Percentiles rank a stretch among this genome's conserved stretches.
Conservation (phyloP, 2,888 invertebrate species). For the Abrostola tripartita region DNA sequence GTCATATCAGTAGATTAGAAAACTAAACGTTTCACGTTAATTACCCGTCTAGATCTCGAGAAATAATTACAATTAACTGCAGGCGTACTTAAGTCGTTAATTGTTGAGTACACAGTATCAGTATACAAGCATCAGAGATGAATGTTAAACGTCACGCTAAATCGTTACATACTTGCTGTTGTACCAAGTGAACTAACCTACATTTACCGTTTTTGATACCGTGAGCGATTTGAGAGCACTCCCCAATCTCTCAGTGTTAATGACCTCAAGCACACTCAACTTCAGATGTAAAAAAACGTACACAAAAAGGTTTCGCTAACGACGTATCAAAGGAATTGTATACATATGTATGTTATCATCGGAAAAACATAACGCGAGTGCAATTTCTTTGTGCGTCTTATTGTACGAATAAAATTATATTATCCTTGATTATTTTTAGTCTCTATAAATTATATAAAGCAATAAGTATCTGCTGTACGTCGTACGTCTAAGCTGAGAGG, state of each 20-base stretch:
- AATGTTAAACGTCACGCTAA: slow-evolving; percentile 12
- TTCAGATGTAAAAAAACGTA: slow-evolving; percentile 5
- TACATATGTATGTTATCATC: slow-evolving; percentile 17
- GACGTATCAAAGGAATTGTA: slow-evolving; percentile 12
- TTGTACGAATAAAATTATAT: slow-evolving; percentile 17
- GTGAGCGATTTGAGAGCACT: slow-evolving; percentile 35
- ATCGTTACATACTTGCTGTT: slow-evolving; percentile 26
- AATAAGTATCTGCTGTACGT: slow-evolving; percentile 50
- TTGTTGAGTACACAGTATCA: slow-evolving; percentile 9
- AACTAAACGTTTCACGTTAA: slow-evolving; percentile 30
- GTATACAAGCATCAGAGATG: slow-evolving; percentile 16
- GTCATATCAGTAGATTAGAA: background rate
- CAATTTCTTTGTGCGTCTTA: slow-evolving; percentile 33
- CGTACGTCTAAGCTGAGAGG: slow-evolving; percentile 51
- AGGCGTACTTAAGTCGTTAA: slow-evolving; percentile 9
- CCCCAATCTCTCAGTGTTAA: slow-evolving; percentile 22
- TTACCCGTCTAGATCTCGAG: slow-evolving; percentile 16
- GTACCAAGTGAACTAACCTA: slow-evolving; percentile 35
- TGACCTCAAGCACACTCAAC: slow-evolving; percentile 40
- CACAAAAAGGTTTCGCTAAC: slow-evolving; percentile 30
- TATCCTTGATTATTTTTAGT: slow-evolving; percentile 50
- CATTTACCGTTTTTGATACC: slow-evolving; percentile 39
- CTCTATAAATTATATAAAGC: slow-evolving; percentile 46
- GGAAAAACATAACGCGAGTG: slow-evolving; percentile 19
- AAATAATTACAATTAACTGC: slow-evolving; percentile 24